A percentile compares a stretch with the other conserved stretches of the same genome.
Evolutionary conservation across 2,888 invertebrate genomes (phyloP).

Genomic region (Cataglyphis livida): DNA sequence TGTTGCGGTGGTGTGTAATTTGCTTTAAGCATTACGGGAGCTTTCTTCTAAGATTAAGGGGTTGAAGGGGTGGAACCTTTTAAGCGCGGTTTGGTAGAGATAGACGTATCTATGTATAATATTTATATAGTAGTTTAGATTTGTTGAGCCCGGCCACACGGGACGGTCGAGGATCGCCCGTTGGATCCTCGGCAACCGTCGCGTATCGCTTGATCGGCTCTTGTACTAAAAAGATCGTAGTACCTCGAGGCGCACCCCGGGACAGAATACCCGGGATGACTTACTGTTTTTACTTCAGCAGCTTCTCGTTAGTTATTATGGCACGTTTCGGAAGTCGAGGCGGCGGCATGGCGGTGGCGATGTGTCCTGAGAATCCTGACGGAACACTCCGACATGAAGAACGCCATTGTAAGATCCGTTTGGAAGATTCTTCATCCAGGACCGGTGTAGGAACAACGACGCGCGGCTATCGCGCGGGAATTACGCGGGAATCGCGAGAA

Average conservation of each 20-base stretch:
- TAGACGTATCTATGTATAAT: conserved; percentile 63
- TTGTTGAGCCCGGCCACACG: conserved; percentile 76
- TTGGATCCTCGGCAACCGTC: conserved; percentile 9
- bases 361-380: conserved; percentile 67
- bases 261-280: conserved; percentile 23
- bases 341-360: conserved; percentile 65
- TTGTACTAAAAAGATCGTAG: conserved; percentile 79
- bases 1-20: conserved; percentile 54
- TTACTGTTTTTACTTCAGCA: conserved; percentile 60
- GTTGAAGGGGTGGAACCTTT: conserved; percentile 71
- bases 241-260: conserved; percentile 72
- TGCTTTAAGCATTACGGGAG: conserved; percentile 77
- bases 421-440: conserved; percentile 66
- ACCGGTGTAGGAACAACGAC: conserved; percentile 71
- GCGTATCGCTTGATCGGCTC: conserved; percentile 70
- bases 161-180: conserved; percentile 39
- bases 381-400: conserved; percentile 17
- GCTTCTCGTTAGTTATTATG: conserved; percentile 78
- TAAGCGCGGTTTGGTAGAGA: conserved; percentile 72
- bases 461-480: conserved; percentile 45
- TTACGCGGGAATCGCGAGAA: conserved; percentile 49
- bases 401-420: conserved; percentile 40
- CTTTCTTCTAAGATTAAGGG: conserved; percentile 75
- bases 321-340: conserved; percentile 81
- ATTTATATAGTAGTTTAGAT: conserved; percentile 74